Base-by-base conservation (phyloP, 2,888 invertebrate genomes). In the Acrobasis suavella region DNA sequence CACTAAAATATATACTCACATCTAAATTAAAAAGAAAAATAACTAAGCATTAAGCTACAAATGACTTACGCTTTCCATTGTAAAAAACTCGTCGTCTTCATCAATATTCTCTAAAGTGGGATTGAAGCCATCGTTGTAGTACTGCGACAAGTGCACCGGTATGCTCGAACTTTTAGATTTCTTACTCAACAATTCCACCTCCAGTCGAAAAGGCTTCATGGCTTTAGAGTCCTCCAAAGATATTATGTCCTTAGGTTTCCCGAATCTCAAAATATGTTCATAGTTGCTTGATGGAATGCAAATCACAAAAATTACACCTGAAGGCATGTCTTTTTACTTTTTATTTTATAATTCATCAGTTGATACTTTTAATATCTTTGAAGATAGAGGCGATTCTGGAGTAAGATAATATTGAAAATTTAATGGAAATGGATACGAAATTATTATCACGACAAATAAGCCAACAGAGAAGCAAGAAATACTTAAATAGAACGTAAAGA, bases 211-310 rank as follows among this genome's bases (percentile, higher is more conserved):
- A 63, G 76, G 85, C 73, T 82, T 92, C 60, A 77, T 65, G 38
- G 37, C 38, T 2, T 71, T 54, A 1, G 74, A 42, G 50, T 81
- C 78, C 14, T 83, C 79, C 9, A 84, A 69, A 0, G 78, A 66
- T 14, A 86, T 73, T 0, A 87, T 71, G 22, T 86, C 84, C 65
- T 80, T 87, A 0, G 89, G 85, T 69, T 87, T 89, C 0, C 94
- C 94, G 66, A 93, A 93, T 61, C 91, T 87, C 16, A 94, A 70
- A 51, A 93, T 91, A 74, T 95, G 94, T 81, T 96, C 95, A 73
- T 94, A 94, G 77, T 94, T 95, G 62, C 94, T 93, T 65, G 95
- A 95, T 9, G 96, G 95, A 72, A 96, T 94, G 75, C 94, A 95
- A 65, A 96, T 93, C 63, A 95, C 81, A 76, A 96, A 96, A 66